Evolutionary conservation across 2,888 invertebrate species (phyloP).

Genomic region (Uropetala carovei): DNA sequence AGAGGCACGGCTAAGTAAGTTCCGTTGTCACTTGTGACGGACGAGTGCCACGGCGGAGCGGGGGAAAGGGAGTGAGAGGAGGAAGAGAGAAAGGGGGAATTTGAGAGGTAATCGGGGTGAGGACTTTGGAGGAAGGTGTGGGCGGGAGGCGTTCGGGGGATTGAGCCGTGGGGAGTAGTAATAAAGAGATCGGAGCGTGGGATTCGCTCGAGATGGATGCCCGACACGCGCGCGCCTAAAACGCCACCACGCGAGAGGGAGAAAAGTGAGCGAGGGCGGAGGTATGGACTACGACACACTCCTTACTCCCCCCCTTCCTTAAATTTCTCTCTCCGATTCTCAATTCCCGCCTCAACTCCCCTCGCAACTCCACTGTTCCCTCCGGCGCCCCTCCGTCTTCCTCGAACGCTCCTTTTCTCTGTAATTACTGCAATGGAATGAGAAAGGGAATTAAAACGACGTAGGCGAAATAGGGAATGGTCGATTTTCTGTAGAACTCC

Average conservation of each 20-base stretch:
- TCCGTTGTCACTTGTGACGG: constrained; percentile 58
- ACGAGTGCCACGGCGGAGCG: constrained; percentile 25
- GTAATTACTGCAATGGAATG: too few species aligned
- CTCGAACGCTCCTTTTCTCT: too few species aligned
- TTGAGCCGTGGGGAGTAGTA: neutral
- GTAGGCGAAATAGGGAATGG: too few species aligned
- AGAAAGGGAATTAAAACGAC: too few species aligned
- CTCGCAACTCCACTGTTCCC: too few species aligned
- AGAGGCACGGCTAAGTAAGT: constrained; percentile 53
- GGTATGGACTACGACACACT: neutral
- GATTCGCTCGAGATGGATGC: constrained; percentile 26
- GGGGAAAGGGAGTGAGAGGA: constrained; percentile 45
- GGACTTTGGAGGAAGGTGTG: neutral
- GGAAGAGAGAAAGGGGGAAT: neutral
- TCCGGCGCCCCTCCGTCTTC: too few species aligned
- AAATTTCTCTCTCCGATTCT: too few species aligned
- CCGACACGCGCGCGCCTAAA: neutral
- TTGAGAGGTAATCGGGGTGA: too few species aligned
- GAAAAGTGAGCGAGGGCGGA: neutral
- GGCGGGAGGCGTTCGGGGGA: neutral
- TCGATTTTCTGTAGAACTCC: too few species aligned
- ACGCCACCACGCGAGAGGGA: neutral
- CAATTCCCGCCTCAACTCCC: too few species aligned
- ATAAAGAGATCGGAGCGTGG: constrained; percentile 17
- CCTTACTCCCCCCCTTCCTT: too few species aligned